A percentile compares a stretch with the other conserved stretches of the same genome.
Evolutionary conservation across 2,113 vertebrate species (phyloP).

Genomic region (Gambusia affinis): DNA sequence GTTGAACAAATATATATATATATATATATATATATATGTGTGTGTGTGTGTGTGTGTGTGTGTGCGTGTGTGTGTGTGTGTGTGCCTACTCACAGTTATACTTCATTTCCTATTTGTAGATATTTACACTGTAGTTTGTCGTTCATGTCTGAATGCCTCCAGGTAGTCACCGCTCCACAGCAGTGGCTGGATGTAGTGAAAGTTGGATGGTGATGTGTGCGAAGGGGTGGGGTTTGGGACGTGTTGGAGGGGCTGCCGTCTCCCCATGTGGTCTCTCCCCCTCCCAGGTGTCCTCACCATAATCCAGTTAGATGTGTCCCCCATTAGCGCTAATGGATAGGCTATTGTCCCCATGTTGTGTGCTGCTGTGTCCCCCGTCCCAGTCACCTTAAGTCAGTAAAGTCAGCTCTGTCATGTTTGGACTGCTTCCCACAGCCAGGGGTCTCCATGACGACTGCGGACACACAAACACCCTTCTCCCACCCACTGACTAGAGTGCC

Average conservation of each 20-base stretch:
- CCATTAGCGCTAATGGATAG: slow-evolving; percentile 76
- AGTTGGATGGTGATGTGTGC: slow-evolving; percentile 58
- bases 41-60: too few species aligned
- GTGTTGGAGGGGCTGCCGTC: slow-evolving; percentile 38
- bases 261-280: slow-evolving; percentile 75
- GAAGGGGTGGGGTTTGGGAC: slow-evolving; percentile 8
- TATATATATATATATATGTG: too few species aligned
- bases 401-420: slow-evolving; percentile 71
- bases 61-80: too few species aligned
- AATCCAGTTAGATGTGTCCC: slow-evolving; percentile 80
- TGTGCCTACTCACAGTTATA: too few species aligned
- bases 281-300: slow-evolving; percentile 74
- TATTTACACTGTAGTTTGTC: too few species aligned
- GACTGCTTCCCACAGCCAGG: slow-evolving; percentile 76
- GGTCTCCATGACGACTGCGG: slow-evolving; percentile 68
- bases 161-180: background rate
- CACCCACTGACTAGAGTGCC: slow-evolving; percentile 7
- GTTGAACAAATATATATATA: too few species aligned
- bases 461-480: slow-evolving; percentile 14
- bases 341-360: slow-evolving; percentile 69
- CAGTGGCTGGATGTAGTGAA: slow-evolving; percentile 37
- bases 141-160: background rate
- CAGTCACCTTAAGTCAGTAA: slow-evolving; percentile 78
- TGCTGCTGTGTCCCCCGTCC: slow-evolving; percentile 43
- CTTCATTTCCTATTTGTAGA: too few species aligned